These are phyloP conservation scores for Polypterus senegalus DNA, from an alignment of 2,113 vertebrate species.

Conservation along the genomic window DNA sequence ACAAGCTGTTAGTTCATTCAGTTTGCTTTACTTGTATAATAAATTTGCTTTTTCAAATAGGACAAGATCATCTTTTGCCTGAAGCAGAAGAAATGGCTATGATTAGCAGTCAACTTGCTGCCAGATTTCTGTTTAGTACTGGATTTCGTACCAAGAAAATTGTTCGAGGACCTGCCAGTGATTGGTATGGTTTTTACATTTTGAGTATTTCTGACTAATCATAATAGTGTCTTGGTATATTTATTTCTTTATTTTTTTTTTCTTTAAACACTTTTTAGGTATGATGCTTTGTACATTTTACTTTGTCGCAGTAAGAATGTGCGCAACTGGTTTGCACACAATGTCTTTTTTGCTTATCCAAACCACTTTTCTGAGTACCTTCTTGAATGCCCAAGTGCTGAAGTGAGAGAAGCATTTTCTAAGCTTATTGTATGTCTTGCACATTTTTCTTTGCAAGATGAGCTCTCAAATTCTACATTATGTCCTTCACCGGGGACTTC, in stretches of 20 bases:
- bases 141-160: constrained; percentile 76
- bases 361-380: constrained; percentile 70
- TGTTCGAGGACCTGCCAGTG: constrained; percentile 67
- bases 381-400: constrained; percentile 66
- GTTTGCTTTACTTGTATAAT: no score
- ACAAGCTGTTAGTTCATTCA: no score
- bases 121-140: constrained; percentile 69
- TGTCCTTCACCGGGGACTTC: constrained; percentile 69
- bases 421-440: constrained; percentile 74
- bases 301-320: constrained; percentile 71
- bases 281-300: constrained; percentile 67
- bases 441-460: constrained; percentile 72
- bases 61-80: constrained; percentile 67
- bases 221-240: not conserved
- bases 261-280: constrained; percentile 37
- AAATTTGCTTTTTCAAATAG: constrained; percentile 41
- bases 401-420: constrained; percentile 68
- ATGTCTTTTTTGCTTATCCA: constrained; percentile 65
- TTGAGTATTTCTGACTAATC: constrained; percentile 13
- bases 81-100: constrained; percentile 75
- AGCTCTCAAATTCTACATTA: constrained; percentile 59
- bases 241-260: constrained; percentile 9
- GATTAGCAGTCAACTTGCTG: constrained; percentile 74
- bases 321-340: constrained; percentile 72
- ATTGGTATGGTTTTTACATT: constrained; percentile 44